A percentile compares a stretch with the other conserved stretches of the same genome.
Conservation (phyloP, 2,888 invertebrate species). For the Papilio protenor region DNA sequence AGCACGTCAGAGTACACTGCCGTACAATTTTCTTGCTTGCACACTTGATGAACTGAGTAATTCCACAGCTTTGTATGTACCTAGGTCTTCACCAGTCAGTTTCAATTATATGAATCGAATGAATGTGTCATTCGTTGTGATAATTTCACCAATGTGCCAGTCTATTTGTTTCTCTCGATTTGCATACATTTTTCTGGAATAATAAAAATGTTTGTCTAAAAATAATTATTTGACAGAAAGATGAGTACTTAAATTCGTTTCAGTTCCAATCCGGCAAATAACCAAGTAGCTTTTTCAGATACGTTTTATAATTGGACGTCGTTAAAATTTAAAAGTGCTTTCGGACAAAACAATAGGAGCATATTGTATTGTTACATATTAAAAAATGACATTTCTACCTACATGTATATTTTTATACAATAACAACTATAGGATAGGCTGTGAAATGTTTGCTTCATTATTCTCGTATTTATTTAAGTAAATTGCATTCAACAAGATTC, state of each 20-base stretch:
- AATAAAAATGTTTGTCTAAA: too few species aligned
- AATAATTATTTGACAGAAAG: too few species aligned
- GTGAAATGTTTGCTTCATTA: not conserved
- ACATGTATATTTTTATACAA: not conserved
- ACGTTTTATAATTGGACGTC: too few species aligned
- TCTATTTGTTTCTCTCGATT: not conserved
- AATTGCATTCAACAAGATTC: not conserved
- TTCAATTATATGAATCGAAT: not conserved
- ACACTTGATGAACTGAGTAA: slow-evolving; percentile 7
- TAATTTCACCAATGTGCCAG: not conserved
- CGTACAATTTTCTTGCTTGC: slow-evolving; percentile 12
- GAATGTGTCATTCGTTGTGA: not conserved
- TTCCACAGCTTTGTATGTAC: not conserved
- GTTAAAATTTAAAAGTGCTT: too few species aligned
- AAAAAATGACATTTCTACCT: not conserved
- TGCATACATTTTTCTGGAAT: too few species aligned
- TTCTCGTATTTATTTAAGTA: not conserved
- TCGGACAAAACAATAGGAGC: not conserved
- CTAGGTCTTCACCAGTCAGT: not conserved
- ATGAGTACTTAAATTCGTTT: too few species aligned
- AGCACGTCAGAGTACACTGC: not conserved
- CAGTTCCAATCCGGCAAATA: too few species aligned
- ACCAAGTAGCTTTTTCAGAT: too few species aligned
- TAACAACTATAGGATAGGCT: not conserved
- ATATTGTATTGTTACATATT: not conserved